Conservation (phyloP, 2,113 vertebrate species). For the Mormyrus lacerda region DNA sequence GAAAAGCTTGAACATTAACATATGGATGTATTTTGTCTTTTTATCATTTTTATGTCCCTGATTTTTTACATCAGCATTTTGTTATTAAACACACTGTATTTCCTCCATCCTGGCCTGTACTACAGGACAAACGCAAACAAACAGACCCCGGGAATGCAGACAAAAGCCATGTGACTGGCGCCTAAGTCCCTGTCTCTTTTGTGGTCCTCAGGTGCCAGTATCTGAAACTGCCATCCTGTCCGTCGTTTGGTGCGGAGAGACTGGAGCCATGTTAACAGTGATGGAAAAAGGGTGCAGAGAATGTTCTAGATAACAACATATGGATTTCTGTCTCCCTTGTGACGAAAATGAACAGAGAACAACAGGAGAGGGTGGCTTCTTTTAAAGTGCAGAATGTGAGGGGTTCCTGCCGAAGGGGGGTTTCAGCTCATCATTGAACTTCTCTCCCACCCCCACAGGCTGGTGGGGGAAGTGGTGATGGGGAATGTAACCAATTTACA, state of each 20-base stretch:
- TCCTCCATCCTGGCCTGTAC: not conserved
- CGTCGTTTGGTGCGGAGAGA: constrained; percentile 24
- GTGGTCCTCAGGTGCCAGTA: constrained; percentile 11
- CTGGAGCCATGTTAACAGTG: not conserved
- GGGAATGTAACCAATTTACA: not conserved
- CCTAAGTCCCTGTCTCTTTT: not conserved
- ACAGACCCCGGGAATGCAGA: not conserved
- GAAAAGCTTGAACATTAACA: not conserved
- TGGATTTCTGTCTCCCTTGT: not conserved
- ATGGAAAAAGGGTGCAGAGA: not conserved
- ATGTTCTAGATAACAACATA: not conserved
- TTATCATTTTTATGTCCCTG: not conserved
- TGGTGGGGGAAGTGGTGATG: not conserved
- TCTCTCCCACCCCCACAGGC: not conserved
- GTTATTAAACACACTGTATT: not conserved
- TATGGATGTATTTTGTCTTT: not conserved
- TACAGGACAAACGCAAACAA: not conserved
- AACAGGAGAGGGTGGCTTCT: not conserved
- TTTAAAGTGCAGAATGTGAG: constrained; percentile 13
- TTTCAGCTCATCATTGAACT: not conserved
- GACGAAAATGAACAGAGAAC: not conserved
- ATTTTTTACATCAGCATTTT: not conserved
- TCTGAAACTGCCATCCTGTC: constrained; percentile 8
- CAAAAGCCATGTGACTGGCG: not conserved
- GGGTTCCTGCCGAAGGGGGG: not conserved